Percentiles rank a stretch among this genome's conserved stretches.
phyloP scores from a whole-genome alignment of 2,888 invertebrate genomes.

The Dermolepida albohirtum region DNA sequence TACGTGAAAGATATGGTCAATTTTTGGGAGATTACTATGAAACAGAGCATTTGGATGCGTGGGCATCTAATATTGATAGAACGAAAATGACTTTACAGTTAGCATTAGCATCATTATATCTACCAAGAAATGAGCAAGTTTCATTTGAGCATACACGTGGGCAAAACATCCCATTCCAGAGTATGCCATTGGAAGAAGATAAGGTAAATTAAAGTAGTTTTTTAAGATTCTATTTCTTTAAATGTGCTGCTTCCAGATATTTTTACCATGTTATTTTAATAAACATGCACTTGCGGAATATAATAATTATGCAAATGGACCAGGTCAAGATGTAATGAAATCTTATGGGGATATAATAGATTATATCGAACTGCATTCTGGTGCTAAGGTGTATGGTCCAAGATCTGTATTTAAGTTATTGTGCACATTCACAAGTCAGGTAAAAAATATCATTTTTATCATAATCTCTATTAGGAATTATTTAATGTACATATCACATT shows the following conservation, averaged over 20 bases:
- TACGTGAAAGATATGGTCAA: slow-evolving; percentile 26
- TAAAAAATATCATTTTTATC: neutral
- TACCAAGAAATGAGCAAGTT: slow-evolving; percentile 25
- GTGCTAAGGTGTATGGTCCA: slow-evolving; percentile 52
- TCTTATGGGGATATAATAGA: slow-evolving; percentile 8
- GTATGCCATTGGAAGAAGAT: slow-evolving; percentile 20
- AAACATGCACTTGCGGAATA: no score
- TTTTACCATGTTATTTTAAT: no score
- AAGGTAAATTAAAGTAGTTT: neutral
- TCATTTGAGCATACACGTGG: slow-evolving; percentile 22
- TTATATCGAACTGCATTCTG: slow-evolving; percentile 48
- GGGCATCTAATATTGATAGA: slow-evolving; percentile 28
- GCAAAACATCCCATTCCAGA: slow-evolving; percentile 37
- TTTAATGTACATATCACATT: no score
- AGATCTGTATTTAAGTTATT: slow-evolving; percentile 56
- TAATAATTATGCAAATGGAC: no score
- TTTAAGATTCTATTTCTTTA: no score
- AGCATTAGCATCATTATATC: slow-evolving; percentile 35
- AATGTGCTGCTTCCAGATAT: no score
- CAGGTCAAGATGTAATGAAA: slow-evolving; percentile 5
- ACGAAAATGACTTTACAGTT: slow-evolving; percentile 37
- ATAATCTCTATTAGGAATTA: no score
- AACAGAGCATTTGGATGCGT: slow-evolving; percentile 23
- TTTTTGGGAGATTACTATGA: slow-evolving; percentile 19
- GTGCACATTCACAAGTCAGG: slow-evolving; percentile 54